phyloP scores from a whole-genome alignment of 2,888 invertebrate genomes.

The Cordylochernes scorpioides region DNA sequence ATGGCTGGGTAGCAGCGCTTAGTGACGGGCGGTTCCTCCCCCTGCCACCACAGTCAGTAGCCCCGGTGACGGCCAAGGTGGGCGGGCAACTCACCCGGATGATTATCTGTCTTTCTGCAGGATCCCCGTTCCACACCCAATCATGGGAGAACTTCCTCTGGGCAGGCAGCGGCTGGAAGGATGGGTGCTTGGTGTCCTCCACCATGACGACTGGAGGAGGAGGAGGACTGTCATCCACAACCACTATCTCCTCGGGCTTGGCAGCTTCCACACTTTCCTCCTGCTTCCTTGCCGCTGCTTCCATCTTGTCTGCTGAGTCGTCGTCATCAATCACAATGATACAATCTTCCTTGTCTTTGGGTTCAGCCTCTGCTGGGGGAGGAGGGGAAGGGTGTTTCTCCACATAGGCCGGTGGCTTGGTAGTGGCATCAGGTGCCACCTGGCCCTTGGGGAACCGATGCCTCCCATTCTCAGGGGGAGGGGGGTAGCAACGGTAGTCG shows the following conservation, averaged over 20 bases:
- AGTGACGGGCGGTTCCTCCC: constrained; percentile 41
- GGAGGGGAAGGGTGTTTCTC: too few relatives aligned
- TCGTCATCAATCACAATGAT: too few relatives aligned
- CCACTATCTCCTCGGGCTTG: neutral
- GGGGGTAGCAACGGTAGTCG: neutral
- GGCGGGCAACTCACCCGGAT: constrained; percentile 40
- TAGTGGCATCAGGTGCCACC: too few relatives aligned
- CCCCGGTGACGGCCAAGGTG: too few relatives aligned
- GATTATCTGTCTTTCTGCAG: constrained; percentile 54
- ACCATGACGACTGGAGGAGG: neutral
- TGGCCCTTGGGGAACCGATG: too few relatives aligned
- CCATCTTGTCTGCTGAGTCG: too few relatives aligned
- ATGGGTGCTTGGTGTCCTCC: neutral
- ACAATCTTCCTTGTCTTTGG: too few relatives aligned
- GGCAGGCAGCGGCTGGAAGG: neutral
- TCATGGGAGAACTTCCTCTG: constrained; percentile 47
- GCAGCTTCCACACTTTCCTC: neutral
- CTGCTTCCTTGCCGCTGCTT: too few relatives aligned
- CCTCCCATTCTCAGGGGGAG: too few relatives aligned
- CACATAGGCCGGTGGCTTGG: too few relatives aligned
- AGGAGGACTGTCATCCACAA: neutral
- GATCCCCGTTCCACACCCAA: constrained; percentile 67
- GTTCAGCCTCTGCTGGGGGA: too few relatives aligned
- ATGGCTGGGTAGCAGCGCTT: constrained; percentile 69
- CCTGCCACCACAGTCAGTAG: constrained; percentile 30